Evolutionary conservation across 2,113 vertebrate genomes (phyloP), one percentile per base, ranked within the genome.

Genomic region (Dendropsophus ebraccatus): DNA sequence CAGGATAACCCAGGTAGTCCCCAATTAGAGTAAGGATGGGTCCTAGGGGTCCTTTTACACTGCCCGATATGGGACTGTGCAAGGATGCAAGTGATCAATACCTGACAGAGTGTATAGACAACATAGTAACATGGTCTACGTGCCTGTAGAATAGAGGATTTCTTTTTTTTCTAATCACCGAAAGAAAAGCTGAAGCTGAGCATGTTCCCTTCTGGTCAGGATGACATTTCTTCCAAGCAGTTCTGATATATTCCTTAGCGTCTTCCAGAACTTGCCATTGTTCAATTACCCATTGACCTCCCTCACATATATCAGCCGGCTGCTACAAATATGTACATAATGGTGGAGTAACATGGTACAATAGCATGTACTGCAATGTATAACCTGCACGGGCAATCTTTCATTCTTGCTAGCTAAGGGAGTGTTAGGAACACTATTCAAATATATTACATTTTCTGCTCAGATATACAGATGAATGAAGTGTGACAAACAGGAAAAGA

Each of bases 401-500:
- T 23, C 8, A 58, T 14, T 30, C 50, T 58, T 79, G 76, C 52
- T 79, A 79, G 76, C 76, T 58, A 78, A 78, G 75, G 75, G 76
- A 79, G 76, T 79, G 30, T 79, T 16, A 32, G 2, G 23, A 52
- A 50, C 19, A 35, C 47, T 78, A 30, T 35, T 58, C 76, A 79
- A 79, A 79, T 21, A 79, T 28, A 23, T 52, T 32, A 23, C 54
- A 79, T 79, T 37, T 56, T 13, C 54, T 32, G 56, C 52, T 54
- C 56, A 54, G 49, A 78, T 78, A 78, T 9, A 56, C 1, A 49
- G 35, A 28, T 35, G 30, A 32, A 78, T 32, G 35, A 19, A 32
- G 35, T 11, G 49, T 50, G 32, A 58, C 23, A 79, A 56, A 58
- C 25, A 13, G 28, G 19, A 37, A 28, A 79, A 35, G 50, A 79